These are phyloP conservation scores for Etheostoma perlongum DNA, from an alignment of 2,797 vertebrate species.

Conservation along the genomic window DNA sequence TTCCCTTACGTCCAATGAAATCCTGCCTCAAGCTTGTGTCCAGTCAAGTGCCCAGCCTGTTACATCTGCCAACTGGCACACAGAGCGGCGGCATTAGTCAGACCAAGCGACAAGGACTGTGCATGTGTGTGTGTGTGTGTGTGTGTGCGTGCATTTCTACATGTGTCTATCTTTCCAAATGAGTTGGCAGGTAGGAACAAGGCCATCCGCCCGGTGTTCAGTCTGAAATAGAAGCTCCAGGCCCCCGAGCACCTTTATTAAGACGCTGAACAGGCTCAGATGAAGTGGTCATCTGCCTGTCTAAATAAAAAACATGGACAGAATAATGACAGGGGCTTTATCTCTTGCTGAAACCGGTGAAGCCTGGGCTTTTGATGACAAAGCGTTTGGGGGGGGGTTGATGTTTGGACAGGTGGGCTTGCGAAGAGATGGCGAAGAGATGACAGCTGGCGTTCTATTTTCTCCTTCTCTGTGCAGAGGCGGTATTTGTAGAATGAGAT, in stretches of 20 bases:
- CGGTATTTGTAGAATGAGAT: conserved; percentile 70
- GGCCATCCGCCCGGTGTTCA: conserved; percentile 27
- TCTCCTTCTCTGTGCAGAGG: conserved; percentile 52
- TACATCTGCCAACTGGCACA: conserved; percentile 68
- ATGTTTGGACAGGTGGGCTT: conserved; percentile 74
- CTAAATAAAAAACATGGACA: conserved; percentile 68
- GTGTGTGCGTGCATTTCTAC: neutral
- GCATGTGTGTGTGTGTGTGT: conserved; percentile 1
- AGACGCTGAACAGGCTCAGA: conserved; percentile 56
- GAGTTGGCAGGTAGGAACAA: conserved; percentile 43
- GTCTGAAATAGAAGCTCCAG: conserved; percentile 51
- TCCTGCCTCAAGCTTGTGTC: conserved; percentile 70
- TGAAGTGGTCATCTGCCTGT: conserved; percentile 67
- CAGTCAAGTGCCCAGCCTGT: conserved; percentile 61
- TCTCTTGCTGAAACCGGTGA: conserved; percentile 41
- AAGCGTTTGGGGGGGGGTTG: conserved; percentile 42
- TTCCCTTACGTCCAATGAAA: conserved; percentile 61
- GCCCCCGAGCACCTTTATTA: conserved; percentile 57
- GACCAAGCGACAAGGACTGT: conserved; percentile 52
- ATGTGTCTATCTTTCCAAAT: conserved; percentile 10
- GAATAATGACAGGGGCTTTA: conserved; percentile 72
- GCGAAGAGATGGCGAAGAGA: conserved; percentile 43
- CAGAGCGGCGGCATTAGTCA: conserved; percentile 54
- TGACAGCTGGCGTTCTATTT: conserved; percentile 67
- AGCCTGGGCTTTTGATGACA: conserved; percentile 55